phyloP scores from a whole-genome alignment of 2,888 invertebrate species.

The Eupithecia centaureata region DNA sequence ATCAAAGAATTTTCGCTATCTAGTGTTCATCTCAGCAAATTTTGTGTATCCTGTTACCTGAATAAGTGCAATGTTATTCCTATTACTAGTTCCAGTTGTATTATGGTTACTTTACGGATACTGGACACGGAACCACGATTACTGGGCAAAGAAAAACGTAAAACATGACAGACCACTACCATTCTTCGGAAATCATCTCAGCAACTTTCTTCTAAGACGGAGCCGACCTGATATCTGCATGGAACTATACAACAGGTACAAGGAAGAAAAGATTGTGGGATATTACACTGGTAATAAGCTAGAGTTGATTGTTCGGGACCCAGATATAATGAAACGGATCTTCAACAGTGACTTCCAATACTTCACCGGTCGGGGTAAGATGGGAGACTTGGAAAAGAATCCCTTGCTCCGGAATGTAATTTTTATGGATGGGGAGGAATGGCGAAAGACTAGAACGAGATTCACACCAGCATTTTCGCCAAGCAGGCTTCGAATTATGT shows the following conservation, averaged over 20 bases:
- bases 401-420: slow-evolving; percentile 56
- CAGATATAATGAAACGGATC: slow-evolving; percentile 51
- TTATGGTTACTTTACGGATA: slow-evolving; percentile 22
- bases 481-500: slow-evolving; percentile 58
- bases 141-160: slow-evolving; percentile 39
- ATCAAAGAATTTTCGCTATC: background rate
- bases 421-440: slow-evolving; percentile 52
- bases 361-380: slow-evolving; percentile 51
- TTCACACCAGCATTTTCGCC: slow-evolving; percentile 54
- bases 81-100: background rate
- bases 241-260: slow-evolving; percentile 49
- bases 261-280: slow-evolving; percentile 52
- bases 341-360: slow-evolving; percentile 49
- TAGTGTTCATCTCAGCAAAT: background rate
- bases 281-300: slow-evolving; percentile 48
- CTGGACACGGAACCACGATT: slow-evolving; percentile 38
- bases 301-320: slow-evolving; percentile 53
- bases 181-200: slow-evolving; percentile 43
- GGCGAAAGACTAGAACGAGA: slow-evolving; percentile 43
- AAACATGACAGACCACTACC: slow-evolving; percentile 40
- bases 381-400: slow-evolving; percentile 42
- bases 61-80: background rate
- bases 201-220: slow-evolving; percentile 30
- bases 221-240: slow-evolving; percentile 24
- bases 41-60: background rate